Percentiles rank a stretch among this genome's conserved stretches.
These are phyloP conservation scores for Paramormyrops kingsleyae DNA, from an alignment of 2,113 vertebrate species.

Conservation along the genomic window DNA sequence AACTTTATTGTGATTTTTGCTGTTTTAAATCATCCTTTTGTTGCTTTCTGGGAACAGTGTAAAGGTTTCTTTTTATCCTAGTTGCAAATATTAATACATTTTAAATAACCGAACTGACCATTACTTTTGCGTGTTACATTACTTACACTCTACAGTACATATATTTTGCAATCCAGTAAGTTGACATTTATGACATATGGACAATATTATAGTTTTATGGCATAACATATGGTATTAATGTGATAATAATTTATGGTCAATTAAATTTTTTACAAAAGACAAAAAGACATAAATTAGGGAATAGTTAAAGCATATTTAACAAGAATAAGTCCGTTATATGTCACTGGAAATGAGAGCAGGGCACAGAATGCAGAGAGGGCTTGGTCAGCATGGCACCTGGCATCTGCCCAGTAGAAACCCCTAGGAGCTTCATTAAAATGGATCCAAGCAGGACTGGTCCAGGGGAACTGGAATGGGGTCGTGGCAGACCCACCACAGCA, in stretches of 20 bases:
- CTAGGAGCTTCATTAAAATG: conserved; percentile 25
- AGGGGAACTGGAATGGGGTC: conserved; percentile 40
- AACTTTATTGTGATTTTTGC: too few relatives aligned
- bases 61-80: not conserved
- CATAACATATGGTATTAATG: not conserved
- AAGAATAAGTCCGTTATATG: too few relatives aligned
- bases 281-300: not conserved
- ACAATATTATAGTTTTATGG: not conserved
- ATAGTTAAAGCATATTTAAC: not conserved
- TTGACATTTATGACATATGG: not conserved
- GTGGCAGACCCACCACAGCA: conserved; percentile 70
- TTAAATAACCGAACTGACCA: not conserved
- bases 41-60: conserved; percentile 27
- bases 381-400: conserved; percentile 19
- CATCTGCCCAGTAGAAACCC: conserved; percentile 10
- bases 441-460: conserved; percentile 35
- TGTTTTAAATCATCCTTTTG: conserved; percentile 35
- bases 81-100: not conserved
- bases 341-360: not conserved
- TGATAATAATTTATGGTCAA: not conserved
- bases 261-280: not conserved
- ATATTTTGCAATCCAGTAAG: not conserved
- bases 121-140: not conserved
- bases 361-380: not conserved
- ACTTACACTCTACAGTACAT: not conserved